Percentiles rank a stretch among this genome's conserved stretches.
Evolutionary conservation across 1,140 invertebrate genomes (phyloP).

Genomic region (Drosophila suzukii): DNA sequence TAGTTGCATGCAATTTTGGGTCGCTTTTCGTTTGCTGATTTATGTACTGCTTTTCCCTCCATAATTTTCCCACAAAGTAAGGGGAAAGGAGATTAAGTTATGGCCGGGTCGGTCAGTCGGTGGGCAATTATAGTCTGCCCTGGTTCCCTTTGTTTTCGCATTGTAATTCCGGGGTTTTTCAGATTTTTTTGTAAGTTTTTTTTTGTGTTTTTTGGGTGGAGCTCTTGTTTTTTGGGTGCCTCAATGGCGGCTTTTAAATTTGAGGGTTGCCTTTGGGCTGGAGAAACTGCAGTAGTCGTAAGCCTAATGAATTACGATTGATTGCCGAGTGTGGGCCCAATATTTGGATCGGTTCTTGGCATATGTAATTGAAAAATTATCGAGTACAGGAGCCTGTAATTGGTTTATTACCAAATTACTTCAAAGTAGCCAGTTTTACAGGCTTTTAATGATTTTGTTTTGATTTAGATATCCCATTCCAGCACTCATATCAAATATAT

Average conservation of each 20-base stretch:
- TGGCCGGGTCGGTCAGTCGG: constrained; percentile 34
- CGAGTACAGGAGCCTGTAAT: neutral
- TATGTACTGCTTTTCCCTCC: constrained; percentile 46
- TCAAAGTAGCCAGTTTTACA: neutral
- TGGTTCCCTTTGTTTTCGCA: constrained; percentile 49
- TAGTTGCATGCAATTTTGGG: constrained; percentile 73
- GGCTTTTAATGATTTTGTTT: neutral
- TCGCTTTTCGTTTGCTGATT: constrained; percentile 51
- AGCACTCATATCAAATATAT: too few species aligned
- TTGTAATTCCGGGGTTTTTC: constrained; percentile 34
- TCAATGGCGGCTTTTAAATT: constrained; percentile 52
- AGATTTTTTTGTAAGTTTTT: neutral
- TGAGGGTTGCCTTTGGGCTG: constrained; percentile 24
- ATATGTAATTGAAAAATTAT: constrained; percentile 8
- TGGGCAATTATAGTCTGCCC: constrained; percentile 44
- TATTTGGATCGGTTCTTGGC: constrained; percentile 2
- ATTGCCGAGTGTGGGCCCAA: constrained; percentile 18
- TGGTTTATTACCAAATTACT: constrained; percentile 23
- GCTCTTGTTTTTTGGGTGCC: constrained; percentile 12
- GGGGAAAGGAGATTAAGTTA: constrained; percentile 37
- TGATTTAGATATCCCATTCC: too few species aligned
- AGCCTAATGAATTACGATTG: constrained; percentile 36
- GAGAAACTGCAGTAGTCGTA: constrained; percentile 25
- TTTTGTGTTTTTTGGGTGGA: constrained; percentile 25
- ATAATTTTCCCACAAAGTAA: constrained; percentile 37